Percentiles rank a stretch among this genome's conserved stretches.
Evolutionary conservation across 2,113 vertebrate species (phyloP).

Genomic region (Brachyhypopomus gauderio): DNA sequence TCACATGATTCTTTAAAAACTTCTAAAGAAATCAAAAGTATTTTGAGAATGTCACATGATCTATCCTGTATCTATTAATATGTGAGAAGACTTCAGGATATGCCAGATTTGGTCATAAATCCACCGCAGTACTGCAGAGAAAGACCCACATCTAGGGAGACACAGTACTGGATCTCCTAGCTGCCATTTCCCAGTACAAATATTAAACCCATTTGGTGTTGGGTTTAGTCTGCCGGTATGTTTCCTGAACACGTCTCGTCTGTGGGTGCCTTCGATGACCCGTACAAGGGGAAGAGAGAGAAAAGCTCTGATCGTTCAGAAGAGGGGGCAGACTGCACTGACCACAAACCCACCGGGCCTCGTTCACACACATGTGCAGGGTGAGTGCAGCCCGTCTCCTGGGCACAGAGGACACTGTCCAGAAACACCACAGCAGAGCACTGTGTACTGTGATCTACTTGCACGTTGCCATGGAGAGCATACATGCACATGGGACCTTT

Average conservation of each 20-base stretch:
- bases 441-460: neutral
- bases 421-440: too few species aligned
- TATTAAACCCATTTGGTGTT: constrained; percentile 29
- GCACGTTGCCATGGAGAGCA: neutral
- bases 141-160: constrained; percentile 2
- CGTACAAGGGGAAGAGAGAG: constrained; percentile 40
- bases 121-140: neutral
- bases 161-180: constrained; percentile 28
- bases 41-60: neutral
- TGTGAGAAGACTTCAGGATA: constrained; percentile 2
- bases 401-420: too few species aligned
- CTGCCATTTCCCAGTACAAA: constrained; percentile 26
- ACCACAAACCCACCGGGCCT: too few species aligned
- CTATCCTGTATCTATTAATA: neutral
- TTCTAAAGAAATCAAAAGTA: neutral
- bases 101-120: neutral
- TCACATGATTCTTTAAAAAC: neutral
- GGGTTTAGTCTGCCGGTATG: constrained; percentile 22
- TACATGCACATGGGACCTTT: neutral
- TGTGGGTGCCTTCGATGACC: constrained; percentile 18
- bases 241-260: constrained; percentile 31
- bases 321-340: constrained; percentile 44
- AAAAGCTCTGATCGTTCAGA: constrained; percentile 29
- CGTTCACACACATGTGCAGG: too few species aligned
- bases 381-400: too few species aligned